Evolutionary conservation across 2,113 vertebrate genomes (phyloP).

Genomic region (Cyphomyrus plagiostoma): DNA sequence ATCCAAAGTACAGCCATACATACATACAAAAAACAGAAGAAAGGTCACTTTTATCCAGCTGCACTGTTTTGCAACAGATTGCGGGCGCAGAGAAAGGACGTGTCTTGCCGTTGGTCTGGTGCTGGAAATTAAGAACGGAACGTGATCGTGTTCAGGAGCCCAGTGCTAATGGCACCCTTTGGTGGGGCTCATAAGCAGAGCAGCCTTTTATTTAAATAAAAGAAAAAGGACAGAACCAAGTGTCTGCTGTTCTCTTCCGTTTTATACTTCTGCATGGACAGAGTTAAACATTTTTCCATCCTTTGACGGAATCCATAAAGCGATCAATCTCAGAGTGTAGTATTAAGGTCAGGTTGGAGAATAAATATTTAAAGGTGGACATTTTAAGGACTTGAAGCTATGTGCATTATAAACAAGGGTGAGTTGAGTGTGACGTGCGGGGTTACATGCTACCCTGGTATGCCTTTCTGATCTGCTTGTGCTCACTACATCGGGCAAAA

Average conservation of each 20-base stretch:
- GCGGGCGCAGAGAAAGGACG: neutral
- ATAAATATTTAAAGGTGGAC: neutral
- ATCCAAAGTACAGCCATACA: neutral
- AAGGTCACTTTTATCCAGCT: neutral
- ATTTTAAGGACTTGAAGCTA: neutral
- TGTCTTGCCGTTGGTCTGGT: neutral
- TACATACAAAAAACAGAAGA: neutral
- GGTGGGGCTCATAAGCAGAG: neutral
- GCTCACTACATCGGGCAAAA: no score
- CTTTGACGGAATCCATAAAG: neutral
- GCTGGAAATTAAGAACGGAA: neutral
- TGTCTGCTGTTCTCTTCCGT: neutral
- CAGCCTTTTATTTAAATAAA: neutral
- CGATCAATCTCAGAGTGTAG: neutral
- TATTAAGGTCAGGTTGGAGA: neutral
- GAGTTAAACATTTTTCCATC: neutral
- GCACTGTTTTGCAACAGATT: neutral
- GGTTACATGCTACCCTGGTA: neutral
- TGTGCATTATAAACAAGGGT: neutral
- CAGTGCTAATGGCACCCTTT: neutral
- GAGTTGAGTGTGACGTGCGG: neutral
- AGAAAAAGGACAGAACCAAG: no score
- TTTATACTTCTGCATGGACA: neutral
- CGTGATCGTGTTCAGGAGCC: neutral
- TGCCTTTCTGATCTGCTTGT: neutral